Evolutionary conservation across 1,140 invertebrate genomes (phyloP).

Genomic region (Aradophagus sp.): DNA sequence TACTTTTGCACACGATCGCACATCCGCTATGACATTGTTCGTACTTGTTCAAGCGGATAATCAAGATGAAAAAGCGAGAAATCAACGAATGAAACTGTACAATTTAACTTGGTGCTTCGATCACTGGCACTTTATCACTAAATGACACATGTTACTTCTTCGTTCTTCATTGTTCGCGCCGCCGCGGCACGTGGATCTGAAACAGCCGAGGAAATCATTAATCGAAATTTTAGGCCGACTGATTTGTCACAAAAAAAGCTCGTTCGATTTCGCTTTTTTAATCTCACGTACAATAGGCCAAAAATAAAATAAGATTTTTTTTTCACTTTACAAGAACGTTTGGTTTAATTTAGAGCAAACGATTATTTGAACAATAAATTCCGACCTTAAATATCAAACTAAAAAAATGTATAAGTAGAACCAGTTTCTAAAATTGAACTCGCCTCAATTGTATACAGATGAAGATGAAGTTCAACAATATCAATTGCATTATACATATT

Average conservation of each 20-base stretch:
- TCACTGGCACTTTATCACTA: constrained; percentile 64
- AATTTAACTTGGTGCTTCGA: constrained; percentile 45
- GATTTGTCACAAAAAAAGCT: constrained; percentile 7
- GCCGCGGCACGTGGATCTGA: constrained; percentile 12
- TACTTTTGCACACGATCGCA: constrained; percentile 62
- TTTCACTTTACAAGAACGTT: no score
- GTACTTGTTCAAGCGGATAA: constrained; percentile 56
- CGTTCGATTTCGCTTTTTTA: no score
- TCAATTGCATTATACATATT: no score
- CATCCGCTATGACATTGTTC: constrained; percentile 69
- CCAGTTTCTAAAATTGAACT: no score
- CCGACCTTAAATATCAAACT: no score
- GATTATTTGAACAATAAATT: no score
- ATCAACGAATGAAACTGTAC: constrained; percentile 48
- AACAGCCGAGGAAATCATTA: constrained; percentile 27
- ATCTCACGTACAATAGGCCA: no score
- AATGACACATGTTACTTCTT: constrained; percentile 54
- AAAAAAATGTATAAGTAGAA: no score
- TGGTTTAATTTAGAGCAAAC: no score
- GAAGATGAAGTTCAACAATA: no score
- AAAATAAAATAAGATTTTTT: no score
- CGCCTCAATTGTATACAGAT: no score
- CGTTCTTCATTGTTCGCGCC: constrained; percentile 42
- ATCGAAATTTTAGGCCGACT: constrained; percentile 7
- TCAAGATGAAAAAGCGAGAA: constrained; percentile 52